Evolutionary conservation across 2,888 invertebrate genomes (phyloP).

Genomic region (Scaptomyza parva): DNA sequence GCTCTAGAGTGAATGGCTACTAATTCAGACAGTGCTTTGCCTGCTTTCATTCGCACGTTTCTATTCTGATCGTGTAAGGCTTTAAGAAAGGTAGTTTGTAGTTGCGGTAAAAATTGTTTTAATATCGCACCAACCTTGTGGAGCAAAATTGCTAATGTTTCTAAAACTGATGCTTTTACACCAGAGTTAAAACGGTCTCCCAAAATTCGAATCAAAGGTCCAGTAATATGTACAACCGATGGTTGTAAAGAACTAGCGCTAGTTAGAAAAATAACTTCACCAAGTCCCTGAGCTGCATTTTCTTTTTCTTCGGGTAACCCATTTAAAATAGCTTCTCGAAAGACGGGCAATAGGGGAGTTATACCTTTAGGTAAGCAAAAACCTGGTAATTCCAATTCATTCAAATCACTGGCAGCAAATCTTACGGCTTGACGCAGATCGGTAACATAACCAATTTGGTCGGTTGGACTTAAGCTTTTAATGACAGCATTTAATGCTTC

Average conservation of each 20-base stretch:
- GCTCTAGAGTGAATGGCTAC: constrained; percentile 96
- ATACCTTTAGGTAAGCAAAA: constrained; percentile 98
- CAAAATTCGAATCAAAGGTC: constrained; percentile 98
- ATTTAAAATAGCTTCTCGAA: constrained; percentile 97
- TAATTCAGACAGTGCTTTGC: constrained; percentile 93
- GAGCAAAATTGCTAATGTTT: constrained; percentile 95
- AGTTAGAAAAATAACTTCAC: constrained; percentile 88
- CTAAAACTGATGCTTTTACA: constrained; percentile 97
- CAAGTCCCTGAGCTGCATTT: constrained; percentile 95
- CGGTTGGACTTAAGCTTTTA: constrained; percentile 93
- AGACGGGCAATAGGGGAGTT: constrained; percentile 96
- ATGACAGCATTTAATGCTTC: constrained; percentile 96
- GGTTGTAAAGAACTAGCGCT: constrained; percentile 95
- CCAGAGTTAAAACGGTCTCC: constrained; percentile 97
- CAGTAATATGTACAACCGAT: constrained; percentile 98
- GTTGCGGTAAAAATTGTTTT: constrained; percentile 98
- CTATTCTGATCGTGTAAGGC: constrained; percentile 96
- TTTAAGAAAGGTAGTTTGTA: constrained; percentile 99
- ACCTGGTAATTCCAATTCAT: constrained; percentile 92
- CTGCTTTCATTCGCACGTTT: constrained; percentile 95
- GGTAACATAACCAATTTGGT: constrained; percentile 93
- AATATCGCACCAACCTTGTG: constrained; percentile 97
- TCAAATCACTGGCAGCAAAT: constrained; percentile 94
- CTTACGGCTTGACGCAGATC: constrained; percentile 97
- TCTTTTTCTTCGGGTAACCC: constrained; percentile 98